Evolutionary conservation across 2,888 invertebrate species (phyloP), one percentile per base, ranked within the genome.

Genomic region (Cerceris rybyensis): DNA sequence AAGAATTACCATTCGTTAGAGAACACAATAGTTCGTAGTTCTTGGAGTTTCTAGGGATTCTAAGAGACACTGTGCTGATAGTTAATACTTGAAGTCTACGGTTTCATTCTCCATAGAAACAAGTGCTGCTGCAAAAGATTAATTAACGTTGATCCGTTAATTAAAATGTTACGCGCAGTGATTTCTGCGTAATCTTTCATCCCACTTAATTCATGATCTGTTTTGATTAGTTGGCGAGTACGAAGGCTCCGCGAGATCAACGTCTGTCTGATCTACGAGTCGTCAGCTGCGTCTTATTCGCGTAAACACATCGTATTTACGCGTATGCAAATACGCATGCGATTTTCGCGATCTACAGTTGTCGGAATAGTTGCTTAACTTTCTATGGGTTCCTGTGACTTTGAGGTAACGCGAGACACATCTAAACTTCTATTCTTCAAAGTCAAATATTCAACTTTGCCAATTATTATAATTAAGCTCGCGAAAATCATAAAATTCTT

Each of bases 261-360:
- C 68, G 28, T 52, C 14, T 41, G 69, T 74, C 70, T 71, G 60
- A 76, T 80, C 61, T 77, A 81, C 66, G 70, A 73, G 68, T 63
- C 55, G 76, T 65, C 77, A 81, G 76, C 76, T 80, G 73, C 63
- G 42, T 14, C 55, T 49, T 58, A 42, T 50, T 55, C 78, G 57
- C 39, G 54, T 74, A 58, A 65, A 72, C 72, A 66, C 41, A 17
- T n/a, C 17, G 52, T 59, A 75, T 74, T 71, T 69, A 63, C 55
- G 50, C 55, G 58, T 14, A 11, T 14, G 17, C 13, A 16, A n/a
- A n/a, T 5, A 52, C 55, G 16, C 17, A n/a, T n/a, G 50, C 50
- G 2, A 2, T 50, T n/a, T 50, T 11, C 50, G n/a, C 9, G 13
- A 50, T n/a, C 11, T n/a, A n/a, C 1, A 6, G 13, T n/a, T n/a